Percentiles rank a stretch among this genome's conserved stretches.
Conservation (phyloP, 2,797 vertebrate species). For the Hapalemur alaotrensis region DNA sequence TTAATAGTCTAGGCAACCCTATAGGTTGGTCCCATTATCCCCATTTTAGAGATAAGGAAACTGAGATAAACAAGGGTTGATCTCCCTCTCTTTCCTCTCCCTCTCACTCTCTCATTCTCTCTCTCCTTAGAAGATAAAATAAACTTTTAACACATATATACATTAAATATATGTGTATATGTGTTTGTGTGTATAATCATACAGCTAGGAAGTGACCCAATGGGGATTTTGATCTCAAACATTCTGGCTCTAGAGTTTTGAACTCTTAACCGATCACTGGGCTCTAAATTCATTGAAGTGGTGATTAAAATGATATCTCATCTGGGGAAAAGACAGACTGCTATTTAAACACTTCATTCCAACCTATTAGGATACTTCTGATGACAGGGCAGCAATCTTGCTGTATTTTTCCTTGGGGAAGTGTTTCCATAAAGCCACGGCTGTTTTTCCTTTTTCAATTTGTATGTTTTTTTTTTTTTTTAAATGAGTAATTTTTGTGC, state of each 20-base stretch:
- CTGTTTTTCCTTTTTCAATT: conserved; percentile 7
- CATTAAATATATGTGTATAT: too few relatives aligned
- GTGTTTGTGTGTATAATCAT: neutral
- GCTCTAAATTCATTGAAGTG: conserved; percentile 40
- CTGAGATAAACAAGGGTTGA: neutral
- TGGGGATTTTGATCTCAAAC: conserved; percentile 29
- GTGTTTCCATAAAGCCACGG: conserved; percentile 23
- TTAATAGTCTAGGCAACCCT: neutral
- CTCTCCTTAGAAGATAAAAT: too few relatives aligned
- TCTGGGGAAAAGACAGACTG: neutral
- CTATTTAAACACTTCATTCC: conserved; percentile 31
- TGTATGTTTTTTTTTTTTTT: neutral
- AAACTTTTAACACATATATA: too few relatives aligned
- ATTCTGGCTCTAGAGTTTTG: conserved; percentile 28
- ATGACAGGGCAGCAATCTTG: neutral
- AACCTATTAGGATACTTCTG: neutral
- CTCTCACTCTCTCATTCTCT: too few relatives aligned
- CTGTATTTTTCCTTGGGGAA: conserved; percentile 55
- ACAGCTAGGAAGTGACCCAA: neutral
- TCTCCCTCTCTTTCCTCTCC: too few relatives aligned
- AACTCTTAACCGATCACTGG: neutral
- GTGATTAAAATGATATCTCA: conserved; percentile 24
- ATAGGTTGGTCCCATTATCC: neutral
- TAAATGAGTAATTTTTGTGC: conserved; percentile 31
- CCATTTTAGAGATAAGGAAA: conserved; percentile 49